Evolutionary conservation across 2,113 vertebrate species (phyloP), one percentile per base, ranked within the genome.

Genomic region (Rafetus swinhoei): DNA sequence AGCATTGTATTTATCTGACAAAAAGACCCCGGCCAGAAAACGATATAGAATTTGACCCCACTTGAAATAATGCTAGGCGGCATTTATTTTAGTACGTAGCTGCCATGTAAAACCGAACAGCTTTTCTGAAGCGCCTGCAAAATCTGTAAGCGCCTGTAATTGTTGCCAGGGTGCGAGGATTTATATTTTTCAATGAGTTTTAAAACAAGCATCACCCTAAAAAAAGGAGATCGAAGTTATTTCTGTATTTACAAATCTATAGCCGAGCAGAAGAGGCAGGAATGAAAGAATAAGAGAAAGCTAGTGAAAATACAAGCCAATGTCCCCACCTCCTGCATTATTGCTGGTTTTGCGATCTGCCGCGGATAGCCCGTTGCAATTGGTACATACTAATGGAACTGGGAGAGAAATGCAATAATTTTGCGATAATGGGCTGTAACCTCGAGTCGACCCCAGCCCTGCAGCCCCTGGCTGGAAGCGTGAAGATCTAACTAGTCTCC

Each of bases 401-500:
- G 96, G 93, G 97, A 97, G 98, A 97, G 98, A 98, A 97, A 98
- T 97, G 97, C 97, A 97, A 98, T 97, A 97, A 98, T 97, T 97
- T 98, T 98, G 98, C 98, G 98, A 98, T 98, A 99, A 98, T 98
- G 98, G 97, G 98, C 98, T 98, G 98, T 99, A 99, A 99, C 99
- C 99, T 99, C 98, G 95, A 97, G 97, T 98, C 99, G 99, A 99
- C 99, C 99, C 98, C 98, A 95, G 98, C 97, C 98, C 96, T 97
- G 94, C 97, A 96, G 95, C 95, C 95, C 98, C 97, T 89, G 95
- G 55, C 90, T 96, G 86, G 93, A 92, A 97, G 91, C 95, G 86
- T 89, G 97, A 95, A 98, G 96, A 98, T 97, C 94, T 79, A 7
- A 94, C n/a, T 54, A 91, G 90, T 89, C 62, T 96, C 98, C 99